Evolutionary conservation across 2,113 vertebrate species (phyloP).

Genomic region (Nesogale talazaci): DNA sequence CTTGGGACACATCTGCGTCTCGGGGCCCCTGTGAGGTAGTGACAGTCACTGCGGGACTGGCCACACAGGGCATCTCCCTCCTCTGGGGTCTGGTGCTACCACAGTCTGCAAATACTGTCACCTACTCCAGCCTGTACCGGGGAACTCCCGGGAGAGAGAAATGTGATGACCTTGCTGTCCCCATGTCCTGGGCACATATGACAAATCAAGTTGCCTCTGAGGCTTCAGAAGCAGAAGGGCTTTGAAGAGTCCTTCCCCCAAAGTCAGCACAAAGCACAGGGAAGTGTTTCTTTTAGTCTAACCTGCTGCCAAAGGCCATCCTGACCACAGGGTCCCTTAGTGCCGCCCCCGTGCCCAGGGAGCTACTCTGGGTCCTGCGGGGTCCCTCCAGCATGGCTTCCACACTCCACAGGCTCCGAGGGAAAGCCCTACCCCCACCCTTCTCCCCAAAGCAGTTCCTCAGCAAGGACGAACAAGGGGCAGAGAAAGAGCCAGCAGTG

Average conservation of each 20-base stretch:
- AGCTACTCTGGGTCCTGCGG: background rate
- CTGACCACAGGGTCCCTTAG: background rate
- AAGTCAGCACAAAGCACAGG: too few species aligned
- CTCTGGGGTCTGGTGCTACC: background rate
- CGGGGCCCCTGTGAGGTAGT: background rate
- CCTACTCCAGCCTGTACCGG: background rate
- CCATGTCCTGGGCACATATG: background rate
- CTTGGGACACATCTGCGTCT: background rate
- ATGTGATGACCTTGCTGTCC: background rate
- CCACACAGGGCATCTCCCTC: background rate
- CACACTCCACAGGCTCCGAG: background rate
- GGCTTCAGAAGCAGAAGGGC: background rate
- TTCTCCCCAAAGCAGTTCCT: background rate
- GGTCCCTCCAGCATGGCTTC: background rate
- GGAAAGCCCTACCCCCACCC: background rate
- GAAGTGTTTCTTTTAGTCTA: background rate
- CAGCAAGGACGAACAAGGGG: background rate
- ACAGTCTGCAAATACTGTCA: background rate
- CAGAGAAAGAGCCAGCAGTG: background rate
- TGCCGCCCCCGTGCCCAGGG: background rate
- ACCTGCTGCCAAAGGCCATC: background rate
- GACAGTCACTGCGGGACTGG: background rate
- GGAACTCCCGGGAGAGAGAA: background rate
- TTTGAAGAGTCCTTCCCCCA: background rate
- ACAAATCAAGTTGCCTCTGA: background rate